These are phyloP conservation scores for Pempheris klunzingeri DNA, from an alignment of 2,797 vertebrate genomes.

Conservation along the genomic window DNA sequence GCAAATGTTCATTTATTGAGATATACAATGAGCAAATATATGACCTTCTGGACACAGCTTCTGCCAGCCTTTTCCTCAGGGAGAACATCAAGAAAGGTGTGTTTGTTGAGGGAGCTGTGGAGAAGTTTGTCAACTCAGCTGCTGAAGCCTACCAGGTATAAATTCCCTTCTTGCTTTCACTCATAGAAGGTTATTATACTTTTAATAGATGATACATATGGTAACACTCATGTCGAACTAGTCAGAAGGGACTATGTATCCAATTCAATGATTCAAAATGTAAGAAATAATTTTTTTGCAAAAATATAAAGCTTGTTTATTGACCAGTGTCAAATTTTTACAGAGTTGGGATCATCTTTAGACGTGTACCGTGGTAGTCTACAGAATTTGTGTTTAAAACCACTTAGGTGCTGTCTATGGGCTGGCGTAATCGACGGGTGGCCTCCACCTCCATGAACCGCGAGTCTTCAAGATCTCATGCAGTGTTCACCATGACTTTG, in stretches of 20 bases:
- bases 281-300: neutral
- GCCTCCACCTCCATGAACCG: conserved; percentile 98
- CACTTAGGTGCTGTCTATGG: conserved; percentile 90
- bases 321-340: neutral
- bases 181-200: neutral
- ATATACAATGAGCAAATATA: conserved; percentile 99
- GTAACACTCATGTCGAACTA: neutral
- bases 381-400: conserved; percentile 26
- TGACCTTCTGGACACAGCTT: conserved; percentile 95
- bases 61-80: conserved; percentile 91
- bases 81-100: conserved; percentile 97
- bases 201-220: neutral
- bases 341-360: neutral
- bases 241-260: neutral
- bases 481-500: conserved; percentile 94
- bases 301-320: neutral
- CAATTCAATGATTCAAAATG: neutral
- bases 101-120: conserved; percentile 95
- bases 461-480: conserved; percentile 96
- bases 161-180: neutral
- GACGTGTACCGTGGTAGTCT: neutral
- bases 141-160: conserved; percentile 95
- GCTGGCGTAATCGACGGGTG: conserved; percentile 95
- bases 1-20: conserved; percentile 98
- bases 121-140: conserved; percentile 93